A percentile compares a stretch with the other conserved stretches of the same genome.
phyloP scores from a whole-genome alignment of 2,113 vertebrate species.

The Rhinichthys klamathensis region DNA sequence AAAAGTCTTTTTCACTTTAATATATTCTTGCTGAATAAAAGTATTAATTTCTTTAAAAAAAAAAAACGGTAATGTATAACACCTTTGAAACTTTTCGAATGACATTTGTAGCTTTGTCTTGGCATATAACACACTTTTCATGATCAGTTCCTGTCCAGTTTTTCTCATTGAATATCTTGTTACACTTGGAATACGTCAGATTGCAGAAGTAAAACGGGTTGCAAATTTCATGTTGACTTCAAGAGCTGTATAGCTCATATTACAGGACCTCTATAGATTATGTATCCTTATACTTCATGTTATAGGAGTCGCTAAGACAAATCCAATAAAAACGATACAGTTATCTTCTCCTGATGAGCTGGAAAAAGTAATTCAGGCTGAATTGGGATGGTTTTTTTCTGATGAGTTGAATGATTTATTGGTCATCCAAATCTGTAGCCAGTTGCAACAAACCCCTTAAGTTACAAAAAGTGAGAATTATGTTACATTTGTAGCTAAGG shows the following conservation, averaged over 20 bases:
- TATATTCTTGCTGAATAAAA: too few relatives aligned
- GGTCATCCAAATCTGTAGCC: not conserved
- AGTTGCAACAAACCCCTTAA: not conserved
- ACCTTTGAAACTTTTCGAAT: not conserved
- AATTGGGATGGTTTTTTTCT: not conserved
- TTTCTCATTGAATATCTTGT: not conserved
- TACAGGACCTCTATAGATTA: constrained; percentile 26
- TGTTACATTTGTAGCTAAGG: too few relatives aligned
- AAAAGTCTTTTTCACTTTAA: too few relatives aligned
- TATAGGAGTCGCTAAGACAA: constrained; percentile 14
- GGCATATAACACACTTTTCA: not conserved
- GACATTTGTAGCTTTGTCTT: not conserved
- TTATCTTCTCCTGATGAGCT: not conserved
- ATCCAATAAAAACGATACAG: constrained; percentile 19
- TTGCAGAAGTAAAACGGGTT: not conserved
- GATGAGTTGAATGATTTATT: not conserved
- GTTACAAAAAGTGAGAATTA: not conserved
- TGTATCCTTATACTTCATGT: constrained; percentile 24
- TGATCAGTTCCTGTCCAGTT: not conserved
- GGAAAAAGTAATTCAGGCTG: not conserved
- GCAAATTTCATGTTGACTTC: constrained; percentile 16
- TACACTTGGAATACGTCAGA: not conserved
- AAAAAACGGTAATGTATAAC: not conserved
- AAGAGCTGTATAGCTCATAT: constrained; percentile 9
- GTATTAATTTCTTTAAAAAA: too few relatives aligned